Base-by-base conservation (phyloP, 2,888 invertebrate species). In the Punctoribates punctum region DNA sequence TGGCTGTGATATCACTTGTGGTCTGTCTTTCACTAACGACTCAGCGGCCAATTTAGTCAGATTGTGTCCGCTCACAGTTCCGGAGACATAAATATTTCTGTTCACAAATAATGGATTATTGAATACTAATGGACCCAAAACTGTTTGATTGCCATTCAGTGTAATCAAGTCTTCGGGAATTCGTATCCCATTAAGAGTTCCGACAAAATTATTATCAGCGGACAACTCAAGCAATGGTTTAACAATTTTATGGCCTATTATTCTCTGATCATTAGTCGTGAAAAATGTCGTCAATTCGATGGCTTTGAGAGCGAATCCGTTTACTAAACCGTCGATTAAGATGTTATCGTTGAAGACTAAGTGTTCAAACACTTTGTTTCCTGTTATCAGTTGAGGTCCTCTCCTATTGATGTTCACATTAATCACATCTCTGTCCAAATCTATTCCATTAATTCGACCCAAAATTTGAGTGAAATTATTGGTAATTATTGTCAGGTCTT, bases 351-450 rank as follows among this genome's bases (percentile, higher is more conserved):
- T 54, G 13, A 74, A 67, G 0, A 67, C 77, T 25, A 79, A 1
- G 0, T 74, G 75, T 9, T 70, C 60, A 29, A 79, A 79, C 0
- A 74, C 72, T 46, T 79, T 79, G 11, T 57, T 51, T 9, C 79
- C 79, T 1, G 73, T 77, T 25, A 79, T 78, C 3, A 75, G 27
- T 73, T 79, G 79, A 15, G 77, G 75, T 67, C 75, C 78, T 79
- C 27, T 46, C 20, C 11, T 51, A 15, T 27, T 73, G 27, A 65
- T 65, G 13, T 29, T 29, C 42, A 70, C 11, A 42, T 17, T 38
- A 42, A 70, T 70, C 20, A 42, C 70, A 42, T 70, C 70, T 42
- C 13, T 70, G 20, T 17, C 3, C 42, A 70, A 20, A 70, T 70
- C 70, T 42, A 70, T 70, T n/a, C 70, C 70, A 70, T 70, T 70